Evolutionary conservation across 2,888 invertebrate species (phyloP), one percentile per base, ranked within the genome.

Genomic region (Lithophane socia): DNA sequence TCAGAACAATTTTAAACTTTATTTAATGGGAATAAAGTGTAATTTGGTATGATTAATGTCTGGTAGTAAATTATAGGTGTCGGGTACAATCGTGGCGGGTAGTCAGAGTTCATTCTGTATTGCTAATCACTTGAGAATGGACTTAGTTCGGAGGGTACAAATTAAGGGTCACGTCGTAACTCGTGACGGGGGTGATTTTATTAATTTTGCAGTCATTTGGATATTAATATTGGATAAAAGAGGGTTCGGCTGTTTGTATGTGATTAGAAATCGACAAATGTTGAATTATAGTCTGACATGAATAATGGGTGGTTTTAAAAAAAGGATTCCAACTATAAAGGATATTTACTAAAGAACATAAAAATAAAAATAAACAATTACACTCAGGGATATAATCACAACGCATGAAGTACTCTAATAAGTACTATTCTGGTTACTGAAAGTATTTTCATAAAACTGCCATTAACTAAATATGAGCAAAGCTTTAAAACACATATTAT

Each of bases 61-160:
- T 91, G 93, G 92, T 92, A 93, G 94, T 88, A 87, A 88, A 88
- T 88, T 87, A 88, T 87, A 88, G 88, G 95, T 96, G 95, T 96
- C 95, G 93, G 80, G 91, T 92, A 95, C 95, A 95, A 95, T 93
- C 87, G 92, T 87, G 83, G 84, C 89, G 88, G 90, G 89, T 90
- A 92, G 92, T 91, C 89, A 88, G 89, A 91, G 91, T 92, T 91
- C 93, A 93, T 89, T 88, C 89, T 89, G 89, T 88, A 91, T 91
- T 90, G 92, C 91, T 93, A 93, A 94, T 94, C 93, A 92, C 92
- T 93, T 88, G 89, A 92, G 89, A 93, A 92, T 90, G 82, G 84
- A 84, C 84, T 85, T 77, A 82, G 79, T 80, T 82, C 74, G 77
- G 78, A 81, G 89, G 88, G 86, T 74, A 82, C 86, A 89, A 90